Conservation (phyloP, 2,888 invertebrate species). For the Stenchaetothrips biformis region DNA sequence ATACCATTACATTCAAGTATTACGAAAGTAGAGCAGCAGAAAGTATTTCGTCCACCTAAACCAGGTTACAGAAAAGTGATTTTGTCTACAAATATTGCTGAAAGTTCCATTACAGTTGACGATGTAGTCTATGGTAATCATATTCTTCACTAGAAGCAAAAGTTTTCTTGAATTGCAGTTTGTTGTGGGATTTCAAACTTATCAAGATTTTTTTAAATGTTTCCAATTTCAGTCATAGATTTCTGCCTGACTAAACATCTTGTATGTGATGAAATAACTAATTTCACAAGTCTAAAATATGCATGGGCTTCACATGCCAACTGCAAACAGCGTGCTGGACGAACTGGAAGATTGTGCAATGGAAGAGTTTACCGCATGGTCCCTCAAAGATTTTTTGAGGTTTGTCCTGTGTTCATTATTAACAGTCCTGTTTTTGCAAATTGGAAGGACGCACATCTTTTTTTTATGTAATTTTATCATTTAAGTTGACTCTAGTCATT, state of each 20-base stretch:
- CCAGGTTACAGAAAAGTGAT: conserved; percentile 72
- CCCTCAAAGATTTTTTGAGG: conserved; percentile 59
- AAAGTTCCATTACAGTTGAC: conserved; percentile 86
- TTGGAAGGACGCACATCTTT: not conserved
- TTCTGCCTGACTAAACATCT: conserved; percentile 86
- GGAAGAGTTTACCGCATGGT: conserved; percentile 83
- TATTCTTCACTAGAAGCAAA: not conserved
- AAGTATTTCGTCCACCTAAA: conserved; percentile 58
- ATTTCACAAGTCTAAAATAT: conserved; percentile 71
- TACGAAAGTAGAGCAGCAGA: conserved; percentile 67
- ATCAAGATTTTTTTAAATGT: not conserved
- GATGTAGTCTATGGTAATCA: conserved; percentile 72
- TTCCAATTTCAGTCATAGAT: conserved; percentile 70
- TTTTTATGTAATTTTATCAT: conserved; percentile 2
- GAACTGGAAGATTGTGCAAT: conserved; percentile 81
- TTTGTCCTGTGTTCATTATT: conserved; percentile 40
- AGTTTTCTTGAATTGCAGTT: conserved; percentile 24
- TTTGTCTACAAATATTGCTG: conserved; percentile 85
- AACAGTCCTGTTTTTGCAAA: not conserved
- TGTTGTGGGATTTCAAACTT: conserved; percentile 11
- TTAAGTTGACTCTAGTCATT: conserved; percentile 29
- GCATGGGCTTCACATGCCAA: conserved; percentile 87
- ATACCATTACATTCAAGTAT: conserved; percentile 65
- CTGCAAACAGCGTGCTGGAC: conserved; percentile 83
- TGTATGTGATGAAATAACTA: conserved; percentile 68